Conservation (phyloP, 2,888 invertebrate species). For the Pedicia rivosa region DNA sequence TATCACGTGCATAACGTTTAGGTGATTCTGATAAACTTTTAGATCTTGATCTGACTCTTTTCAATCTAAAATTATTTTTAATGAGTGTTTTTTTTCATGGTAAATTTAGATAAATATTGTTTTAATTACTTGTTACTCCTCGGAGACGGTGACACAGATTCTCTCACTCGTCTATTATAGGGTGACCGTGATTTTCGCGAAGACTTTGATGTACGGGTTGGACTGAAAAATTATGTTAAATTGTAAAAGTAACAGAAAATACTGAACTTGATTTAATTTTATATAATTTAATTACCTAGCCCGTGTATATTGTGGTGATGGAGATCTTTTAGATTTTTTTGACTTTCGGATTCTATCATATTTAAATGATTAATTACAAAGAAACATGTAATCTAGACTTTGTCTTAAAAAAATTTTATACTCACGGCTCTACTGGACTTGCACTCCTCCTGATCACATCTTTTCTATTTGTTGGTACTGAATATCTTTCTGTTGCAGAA, state of each 20-base stretch:
- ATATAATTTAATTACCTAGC: not conserved
- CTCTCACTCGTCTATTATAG: slow-evolving; percentile 22
- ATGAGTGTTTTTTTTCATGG: not conserved
- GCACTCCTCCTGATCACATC: slow-evolving; percentile 15
- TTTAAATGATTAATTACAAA: no score
- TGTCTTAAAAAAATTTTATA: slow-evolving; percentile 9
- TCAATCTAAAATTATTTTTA: slow-evolving; percentile 9
- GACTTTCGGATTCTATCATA: no score
- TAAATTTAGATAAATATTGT: not conserved
- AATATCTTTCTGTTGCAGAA: slow-evolving; percentile 13
- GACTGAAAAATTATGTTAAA: not conserved
- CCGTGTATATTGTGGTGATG: slow-evolving; percentile 21
- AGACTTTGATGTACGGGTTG: slow-evolving; percentile 10
- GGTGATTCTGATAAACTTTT: slow-evolving; percentile 20
- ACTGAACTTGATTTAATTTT: not conserved
- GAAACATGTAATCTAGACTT: no score
- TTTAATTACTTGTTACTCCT: not conserved
- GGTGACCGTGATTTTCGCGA: slow-evolving; percentile 34
- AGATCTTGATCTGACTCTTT: slow-evolving; percentile 21
- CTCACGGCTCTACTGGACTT: slow-evolving; percentile 16
- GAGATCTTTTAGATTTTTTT: slow-evolving; percentile 18
- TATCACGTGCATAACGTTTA: slow-evolving; percentile 18
- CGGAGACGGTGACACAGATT: slow-evolving; percentile 25
- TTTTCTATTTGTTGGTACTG: slow-evolving; percentile 12
- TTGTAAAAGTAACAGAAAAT: not conserved